Base-by-base conservation (phyloP, 2,113 vertebrate species). In the Salvelinus sp. region DNA sequence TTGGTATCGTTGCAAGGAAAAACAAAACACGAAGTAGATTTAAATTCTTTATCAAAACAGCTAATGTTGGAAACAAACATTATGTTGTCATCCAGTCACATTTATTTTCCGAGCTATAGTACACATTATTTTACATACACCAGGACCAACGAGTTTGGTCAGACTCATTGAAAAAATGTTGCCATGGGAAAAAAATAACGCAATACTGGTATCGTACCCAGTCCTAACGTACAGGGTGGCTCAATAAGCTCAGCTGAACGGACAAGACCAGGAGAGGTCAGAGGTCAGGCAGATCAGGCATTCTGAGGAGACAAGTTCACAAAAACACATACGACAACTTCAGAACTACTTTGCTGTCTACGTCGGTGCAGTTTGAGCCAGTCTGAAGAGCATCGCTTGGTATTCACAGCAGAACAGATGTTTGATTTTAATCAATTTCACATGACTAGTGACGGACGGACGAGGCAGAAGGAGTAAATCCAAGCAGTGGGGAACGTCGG, bases 251-350 rank as follows among this genome's bases (percentile, higher is more conserved):
- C 79, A 82, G 78, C 79, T 0, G n/a, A 7, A 62, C 58, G n/a
- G 20, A 22, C 58, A 7, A 22, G 58, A 22, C 14, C 16, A 73
- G 79, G 75, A 60, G 83, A n/a, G 82, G 76, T 54, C 65, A 75
- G 74, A 83, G 82, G 80, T 65, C 77, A 73, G 68, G 63, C 62
- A 71, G 44, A 89, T 86, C 82, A 80, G 75, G 83, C 85, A 81
- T 74, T 83, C 82, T 54, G 50, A 57, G 81, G 69, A 75, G 80
- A 87, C 62, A 75, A 23, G 58, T 75, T 69, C 18, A 30, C 14
- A 66, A 65, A 62, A 23, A 2, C 33, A 0, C 33, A 33, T 33
- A 33, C 33, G 1, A 33, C 6, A 22, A 4, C 7, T 63, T 63
- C 22, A 10, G n/a, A 25, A 4, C 27, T 13, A 16, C 13, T 4